A percentile compares a stretch with the other conserved stretches of the same genome.
Conservation (phyloP, 2,888 invertebrate genomes). For the Metallyticus violacea region DNA sequence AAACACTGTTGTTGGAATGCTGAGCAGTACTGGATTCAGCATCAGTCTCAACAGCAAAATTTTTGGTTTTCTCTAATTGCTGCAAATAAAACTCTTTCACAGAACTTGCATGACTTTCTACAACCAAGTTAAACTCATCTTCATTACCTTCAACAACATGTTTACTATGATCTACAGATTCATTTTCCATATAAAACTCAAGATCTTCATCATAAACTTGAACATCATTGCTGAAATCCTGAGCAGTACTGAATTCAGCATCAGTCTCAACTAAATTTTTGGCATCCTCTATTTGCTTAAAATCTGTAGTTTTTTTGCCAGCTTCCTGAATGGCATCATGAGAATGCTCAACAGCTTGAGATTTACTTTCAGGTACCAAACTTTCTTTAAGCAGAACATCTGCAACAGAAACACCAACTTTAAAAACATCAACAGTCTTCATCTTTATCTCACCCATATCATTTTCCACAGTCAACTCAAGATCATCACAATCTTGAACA, state of each 20-base stretch:
- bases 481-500: background rate
- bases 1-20: background rate
- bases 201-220: background rate
- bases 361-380: background rate
- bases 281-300: background rate
- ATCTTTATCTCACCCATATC: background rate
- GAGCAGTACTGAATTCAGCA: too few relatives aligned
- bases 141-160: constrained; percentile 59
- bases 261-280: background rate
- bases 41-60: too few relatives aligned
- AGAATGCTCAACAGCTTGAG: background rate
- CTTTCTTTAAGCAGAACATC: background rate
- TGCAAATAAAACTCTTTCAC: background rate
- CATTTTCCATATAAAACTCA: background rate
- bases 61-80: background rate
- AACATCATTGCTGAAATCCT: background rate
- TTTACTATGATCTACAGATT: background rate
- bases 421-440: background rate
- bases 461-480: background rate
- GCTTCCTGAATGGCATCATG: background rate
- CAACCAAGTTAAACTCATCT: too few relatives aligned
- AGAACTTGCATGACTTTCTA: background rate
- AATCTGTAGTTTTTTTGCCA: background rate
- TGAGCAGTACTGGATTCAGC: too few relatives aligned
- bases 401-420: background rate